These are phyloP conservation scores for Lagria hirta DNA, from an alignment of 2,888 invertebrate species.

Conservation along the genomic window DNA sequence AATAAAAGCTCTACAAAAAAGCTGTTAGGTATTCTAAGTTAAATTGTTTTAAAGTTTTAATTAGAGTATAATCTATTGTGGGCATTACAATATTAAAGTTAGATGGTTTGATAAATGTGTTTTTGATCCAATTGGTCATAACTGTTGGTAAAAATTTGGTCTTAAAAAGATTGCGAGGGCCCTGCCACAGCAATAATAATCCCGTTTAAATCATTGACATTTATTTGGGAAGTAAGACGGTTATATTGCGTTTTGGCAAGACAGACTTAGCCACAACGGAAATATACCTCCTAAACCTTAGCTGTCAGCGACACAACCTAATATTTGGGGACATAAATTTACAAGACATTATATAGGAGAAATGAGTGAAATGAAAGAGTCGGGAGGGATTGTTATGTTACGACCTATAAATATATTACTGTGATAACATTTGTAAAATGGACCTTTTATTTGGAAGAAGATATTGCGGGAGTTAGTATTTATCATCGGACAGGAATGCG, in stretches of 20 bases:
- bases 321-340: constrained; percentile 61
- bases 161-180: constrained; percentile 18
- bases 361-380: constrained; percentile 53
- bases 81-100: constrained; percentile 2
- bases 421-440: constrained; percentile 56
- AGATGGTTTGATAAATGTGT: constrained; percentile 10
- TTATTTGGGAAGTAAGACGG: constrained; percentile 49
- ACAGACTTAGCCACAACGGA: constrained; percentile 44
- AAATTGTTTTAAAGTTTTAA: too few relatives aligned
- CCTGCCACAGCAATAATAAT: constrained; percentile 38
- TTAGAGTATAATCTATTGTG: too few relatives aligned
- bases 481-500: constrained; percentile 53
- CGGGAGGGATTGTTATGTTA: constrained; percentile 25
- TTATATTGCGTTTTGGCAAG: constrained; percentile 46
- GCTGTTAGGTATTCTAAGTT: too few relatives aligned
- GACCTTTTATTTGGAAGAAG: constrained; percentile 55
- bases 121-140: too few relatives aligned
- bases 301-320: constrained; percentile 53
- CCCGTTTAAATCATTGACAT: constrained; percentile 51
- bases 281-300: constrained; percentile 42
- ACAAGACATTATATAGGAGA: constrained; percentile 57
- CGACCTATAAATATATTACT: constrained; percentile 55
- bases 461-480: constrained; percentile 52
- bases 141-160: too few relatives aligned
- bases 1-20: too few relatives aligned